phyloP scores from a whole-genome alignment of 2,797 vertebrate genomes.

The Gallinago nigripennis region DNA sequence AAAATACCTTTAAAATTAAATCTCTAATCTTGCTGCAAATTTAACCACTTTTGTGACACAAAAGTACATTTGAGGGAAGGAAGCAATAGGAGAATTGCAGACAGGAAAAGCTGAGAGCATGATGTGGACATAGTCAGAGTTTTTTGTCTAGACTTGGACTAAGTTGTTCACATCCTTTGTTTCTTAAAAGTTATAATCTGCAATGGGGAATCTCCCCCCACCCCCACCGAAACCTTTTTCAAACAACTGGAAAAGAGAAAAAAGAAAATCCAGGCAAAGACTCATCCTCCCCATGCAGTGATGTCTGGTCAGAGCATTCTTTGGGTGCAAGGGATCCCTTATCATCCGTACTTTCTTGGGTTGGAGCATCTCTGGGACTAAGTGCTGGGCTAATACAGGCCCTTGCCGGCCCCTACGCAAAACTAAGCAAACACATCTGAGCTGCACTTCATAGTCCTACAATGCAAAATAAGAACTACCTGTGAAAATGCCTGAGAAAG shows the following conservation, averaged over 20 bases:
- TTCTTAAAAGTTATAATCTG: not conserved
- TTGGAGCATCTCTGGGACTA: not conserved
- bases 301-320: not conserved
- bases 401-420: not conserved
- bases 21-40: not conserved
- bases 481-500: not conserved
- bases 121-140: fast-evolving
- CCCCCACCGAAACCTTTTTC: not conserved
- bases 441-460: not conserved
- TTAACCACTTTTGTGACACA: not conserved
- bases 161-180: not conserved
- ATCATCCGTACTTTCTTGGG: not conserved
- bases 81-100: not conserved
- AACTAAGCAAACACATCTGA: not conserved
- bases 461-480: not conserved
- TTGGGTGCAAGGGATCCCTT: not conserved
- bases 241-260: not conserved
- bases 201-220: no score
- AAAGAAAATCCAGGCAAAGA: not conserved
- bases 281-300: not conserved
- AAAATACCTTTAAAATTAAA: not conserved
- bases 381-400: not conserved
- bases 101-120: not conserved
- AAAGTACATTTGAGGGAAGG: not conserved
- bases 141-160: not conserved